Base-by-base conservation (phyloP, 2,797 vertebrate species). In the Naso thynnoides region DNA sequence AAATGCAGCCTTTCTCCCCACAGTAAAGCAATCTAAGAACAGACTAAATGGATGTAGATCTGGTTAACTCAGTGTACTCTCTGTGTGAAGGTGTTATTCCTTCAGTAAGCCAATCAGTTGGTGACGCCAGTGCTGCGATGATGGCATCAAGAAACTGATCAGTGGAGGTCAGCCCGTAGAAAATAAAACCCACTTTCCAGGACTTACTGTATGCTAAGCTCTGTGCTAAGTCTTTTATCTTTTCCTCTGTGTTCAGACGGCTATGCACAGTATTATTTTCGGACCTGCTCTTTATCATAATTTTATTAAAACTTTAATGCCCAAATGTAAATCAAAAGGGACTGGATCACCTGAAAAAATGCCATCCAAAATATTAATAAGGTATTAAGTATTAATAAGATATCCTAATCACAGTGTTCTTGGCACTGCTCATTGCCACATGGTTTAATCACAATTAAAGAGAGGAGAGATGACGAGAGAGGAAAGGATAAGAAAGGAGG, bases 101-200 rank as follows among this genome's bases (percentile, higher is more conserved):
- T 65, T 49, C 57, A 68, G 61, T 90, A 88, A 88, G 79, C 83
- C 86, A 88, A 89, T 91, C 85, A 91, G 71, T 64, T 52, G 42
- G n/a, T 87, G 88, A 88, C 81, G 83, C 81, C 85, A 85, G 14
- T 48, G 63, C 60, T 1, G 8, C 52, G 42, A 66, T 70, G 56
- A 83, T 31, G 45, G 63, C 75, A 78, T 79, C 64, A 73, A 70
- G 45, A 72, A 78, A 83, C 67, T 65, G 23, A 71, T 72, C 57
- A 61, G 52, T 71, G 70, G 59, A 54, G 74, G 77, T 76, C 71
- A 87, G 36, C 47, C 10, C 57, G 63, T 49, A 76, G 70, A 73
- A 79, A 71, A 83, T 24, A 84, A 72, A 50, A 56, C 59, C 44
- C 9, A 58, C 58, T 71, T 48, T 74, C 16, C 33, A 48, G 50